phyloP scores from a whole-genome alignment of 2,797 vertebrate species.

The Carduelis carduelis region DNA sequence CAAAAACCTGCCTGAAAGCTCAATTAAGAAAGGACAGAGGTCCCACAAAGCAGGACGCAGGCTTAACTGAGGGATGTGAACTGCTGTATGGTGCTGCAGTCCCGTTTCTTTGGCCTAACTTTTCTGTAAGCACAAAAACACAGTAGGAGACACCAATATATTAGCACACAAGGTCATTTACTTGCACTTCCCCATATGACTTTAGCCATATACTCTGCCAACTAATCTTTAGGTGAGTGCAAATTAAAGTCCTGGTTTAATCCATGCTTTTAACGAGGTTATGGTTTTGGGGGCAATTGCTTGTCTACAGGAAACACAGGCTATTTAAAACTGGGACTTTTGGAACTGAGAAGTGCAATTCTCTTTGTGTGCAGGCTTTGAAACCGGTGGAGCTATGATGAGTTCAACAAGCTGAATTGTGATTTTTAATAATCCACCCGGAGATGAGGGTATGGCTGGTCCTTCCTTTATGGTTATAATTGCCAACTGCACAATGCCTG shows the following conservation, averaged over 20 bases:
- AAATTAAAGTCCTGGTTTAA: neutral
- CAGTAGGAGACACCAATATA: neutral
- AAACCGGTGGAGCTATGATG: neutral
- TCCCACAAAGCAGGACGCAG: rapidly evolving
- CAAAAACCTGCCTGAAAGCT: neutral
- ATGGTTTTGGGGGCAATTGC: neutral
- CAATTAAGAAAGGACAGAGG: neutral
- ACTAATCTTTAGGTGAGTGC: neutral
- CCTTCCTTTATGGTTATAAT: neutral
- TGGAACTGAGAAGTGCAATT: neutral
- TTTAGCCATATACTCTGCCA: neutral
- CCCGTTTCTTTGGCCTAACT: neutral
- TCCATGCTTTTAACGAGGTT: neutral
- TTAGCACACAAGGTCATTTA: neutral
- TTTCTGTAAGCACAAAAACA: neutral
- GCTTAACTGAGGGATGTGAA: neutral
- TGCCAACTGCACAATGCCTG: neutral
- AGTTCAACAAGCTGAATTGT: neutral
- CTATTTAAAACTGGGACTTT: neutral
- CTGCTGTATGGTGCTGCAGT: neutral
- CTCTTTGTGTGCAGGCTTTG: neutral
- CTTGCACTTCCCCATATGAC: neutral
- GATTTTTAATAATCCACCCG: neutral
- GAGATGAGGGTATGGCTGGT: neutral
- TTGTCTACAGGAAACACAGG: neutral